Evolutionary conservation across 35 echinoderm and acorn worm genomes (phyloP).

Genomic region (Lytechinus pictus): DNA sequence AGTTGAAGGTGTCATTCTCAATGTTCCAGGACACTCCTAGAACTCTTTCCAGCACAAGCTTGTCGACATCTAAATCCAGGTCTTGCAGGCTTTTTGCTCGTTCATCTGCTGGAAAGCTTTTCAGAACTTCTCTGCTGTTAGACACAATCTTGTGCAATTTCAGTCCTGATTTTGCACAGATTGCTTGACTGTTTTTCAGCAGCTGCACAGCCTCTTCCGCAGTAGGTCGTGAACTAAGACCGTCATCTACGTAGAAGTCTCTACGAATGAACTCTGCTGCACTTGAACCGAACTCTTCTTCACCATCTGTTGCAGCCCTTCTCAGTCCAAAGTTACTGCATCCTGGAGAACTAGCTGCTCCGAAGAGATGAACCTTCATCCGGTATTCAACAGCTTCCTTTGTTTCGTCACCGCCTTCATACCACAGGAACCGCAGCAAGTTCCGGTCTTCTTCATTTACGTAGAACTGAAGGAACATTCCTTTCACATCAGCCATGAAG

Average conservation of each 20-base stretch:
- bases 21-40: conserved; percentile 57
- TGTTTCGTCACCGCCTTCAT: background rate
- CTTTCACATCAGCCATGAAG: background rate
- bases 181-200: conserved; percentile 2
- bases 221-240: conserved; percentile 53
- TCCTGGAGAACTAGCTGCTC: conserved; percentile 67
- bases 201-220: conserved; percentile 54
- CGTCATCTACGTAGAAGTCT: conserved; percentile 90
- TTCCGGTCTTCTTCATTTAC: background rate
- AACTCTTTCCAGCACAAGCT: conserved; percentile 23
- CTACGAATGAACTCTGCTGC: conserved; percentile 58
- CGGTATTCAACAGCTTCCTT: background rate
- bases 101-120: conserved; percentile 44
- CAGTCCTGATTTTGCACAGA: conserved; percentile 64
- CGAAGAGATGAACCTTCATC: conserved; percentile 59
- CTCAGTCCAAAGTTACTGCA: conserved; percentile 74
- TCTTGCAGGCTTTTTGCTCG: conserved; percentile 39
- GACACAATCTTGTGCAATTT: conserved; percentile 51
- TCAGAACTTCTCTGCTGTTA: conserved; percentile 51
- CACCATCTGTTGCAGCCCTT: conserved; percentile 52
- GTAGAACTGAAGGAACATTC: background rate
- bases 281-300: conserved; percentile 53
- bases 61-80: conserved; percentile 47
- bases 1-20: conserved; percentile 59
- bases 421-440: background rate